These are phyloP conservation scores for Hololepta plana DNA, from an alignment of 2,888 invertebrate species.

Conservation along the genomic window DNA sequence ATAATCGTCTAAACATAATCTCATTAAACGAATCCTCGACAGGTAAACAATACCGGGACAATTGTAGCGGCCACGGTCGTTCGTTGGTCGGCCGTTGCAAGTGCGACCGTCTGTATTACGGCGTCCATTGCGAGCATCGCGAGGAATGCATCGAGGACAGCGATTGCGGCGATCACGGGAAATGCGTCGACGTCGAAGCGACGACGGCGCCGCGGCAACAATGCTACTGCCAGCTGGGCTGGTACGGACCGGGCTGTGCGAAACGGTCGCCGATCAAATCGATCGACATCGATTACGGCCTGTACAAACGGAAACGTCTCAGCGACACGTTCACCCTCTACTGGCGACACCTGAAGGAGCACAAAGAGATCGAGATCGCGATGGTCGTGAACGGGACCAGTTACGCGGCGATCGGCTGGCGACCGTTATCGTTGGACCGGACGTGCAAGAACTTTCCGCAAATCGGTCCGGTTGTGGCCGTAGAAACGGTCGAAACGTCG, in stretches of 20 bases:
- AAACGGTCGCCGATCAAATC: slow-evolving; percentile 64
- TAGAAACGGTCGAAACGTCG: too few species aligned
- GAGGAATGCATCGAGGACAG: slow-evolving; percentile 74
- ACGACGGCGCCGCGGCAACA: slow-evolving; percentile 65
- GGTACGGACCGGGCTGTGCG: slow-evolving; percentile 69
- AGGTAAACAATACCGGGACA: slow-evolving; percentile 64
- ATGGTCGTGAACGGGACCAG: slow-evolving; percentile 77
- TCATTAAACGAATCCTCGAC: slow-evolving; percentile 7
- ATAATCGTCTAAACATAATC: not conserved
- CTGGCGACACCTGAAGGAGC: slow-evolving; percentile 70
- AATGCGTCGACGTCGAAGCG: slow-evolving; percentile 65
- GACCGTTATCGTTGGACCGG: slow-evolving; percentile 56
- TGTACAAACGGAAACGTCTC: slow-evolving; percentile 51
- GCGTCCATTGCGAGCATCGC: slow-evolving; percentile 67
- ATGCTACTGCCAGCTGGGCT: slow-evolving; percentile 83
- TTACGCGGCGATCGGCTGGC: slow-evolving; percentile 85
- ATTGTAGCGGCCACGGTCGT: slow-evolving; percentile 72
- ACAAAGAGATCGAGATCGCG: slow-evolving; percentile 73
- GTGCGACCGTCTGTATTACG: slow-evolving; percentile 65
- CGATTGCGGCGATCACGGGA: slow-evolving; percentile 76
- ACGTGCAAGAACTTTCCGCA: slow-evolving; percentile 68
- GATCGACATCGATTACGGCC: slow-evolving; percentile 49
- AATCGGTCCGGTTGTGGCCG: slow-evolving; percentile 24
- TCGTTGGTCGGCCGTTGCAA: slow-evolving; percentile 61
- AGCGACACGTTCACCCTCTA: slow-evolving; percentile 61